Evolutionary conservation across 2,888 invertebrate genomes (phyloP), one percentile per base, ranked within the genome.

Genomic region (Phyllotreta cruciferae): DNA sequence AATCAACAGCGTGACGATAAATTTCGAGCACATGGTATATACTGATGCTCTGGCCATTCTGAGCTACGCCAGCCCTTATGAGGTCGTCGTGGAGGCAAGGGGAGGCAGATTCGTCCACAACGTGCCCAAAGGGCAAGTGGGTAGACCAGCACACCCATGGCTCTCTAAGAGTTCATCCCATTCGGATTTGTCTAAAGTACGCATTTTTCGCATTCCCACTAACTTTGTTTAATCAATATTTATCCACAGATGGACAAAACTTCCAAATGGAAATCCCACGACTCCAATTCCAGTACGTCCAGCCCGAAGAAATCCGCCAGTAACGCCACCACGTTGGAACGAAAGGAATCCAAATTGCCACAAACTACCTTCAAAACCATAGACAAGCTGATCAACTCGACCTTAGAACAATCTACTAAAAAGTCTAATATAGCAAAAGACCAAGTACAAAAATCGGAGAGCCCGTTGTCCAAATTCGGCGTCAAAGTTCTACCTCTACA

Each of bases 21-120:
- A 91, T 75, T 93, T 95, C 79, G 88, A 90, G 58, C 92, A 92
- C 67, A 94, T 94, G 82, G 94, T 94, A 0, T 88, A 92, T 75
- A 94, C 95, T 78, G 96, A 96, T 76, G 96, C 96, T 0, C 83
- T 95, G 56, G 91, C 93, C 1, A 93, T 96, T 66, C 82, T 96
- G 44, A 93, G 94, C 67, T 93, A 95, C 69, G 95, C 95, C 5
- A 94, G 94, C 41, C 95, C 96, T 0, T 96, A 96, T 77, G 92
- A 93, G 63, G 92, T 94, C 10, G 88, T 90, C 68, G 82, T 95
- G 64, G 91, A 91, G 76, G 86, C 94, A 36, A 87, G 89, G 75
- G 86, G 85, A 69, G 84, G 85, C 0, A 80, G 78, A 70, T 68
- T 75, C 39, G 66, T 70, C 6, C 66, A 70, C 10, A 72, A 66